These are phyloP conservation scores for Elmis aenea DNA, from an alignment of 2,888 invertebrate species.

Conservation along the genomic window DNA sequence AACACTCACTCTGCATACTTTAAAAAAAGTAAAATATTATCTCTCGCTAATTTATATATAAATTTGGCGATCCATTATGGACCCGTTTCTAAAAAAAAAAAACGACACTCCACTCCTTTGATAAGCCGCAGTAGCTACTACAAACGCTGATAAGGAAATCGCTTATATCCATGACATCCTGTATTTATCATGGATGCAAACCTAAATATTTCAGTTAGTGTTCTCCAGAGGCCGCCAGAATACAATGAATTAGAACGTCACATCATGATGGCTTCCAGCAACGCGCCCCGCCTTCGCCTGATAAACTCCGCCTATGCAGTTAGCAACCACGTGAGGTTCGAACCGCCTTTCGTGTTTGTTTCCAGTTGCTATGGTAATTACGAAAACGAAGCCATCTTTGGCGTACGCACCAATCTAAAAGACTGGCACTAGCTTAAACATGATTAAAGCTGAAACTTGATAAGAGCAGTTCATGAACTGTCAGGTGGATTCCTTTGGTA, in stretches of 20 bases:
- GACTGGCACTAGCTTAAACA: conserved; percentile 15
- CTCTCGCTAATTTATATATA: too few relatives aligned
- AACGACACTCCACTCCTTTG: too few relatives aligned
- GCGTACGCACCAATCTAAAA: conserved; percentile 19
- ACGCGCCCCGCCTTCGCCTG: conserved; percentile 24
- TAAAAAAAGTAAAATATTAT: too few relatives aligned
- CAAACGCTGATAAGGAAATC: too few relatives aligned
- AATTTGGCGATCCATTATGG: too few relatives aligned
- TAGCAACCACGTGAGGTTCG: conserved; percentile 28
- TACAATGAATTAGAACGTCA: conserved; percentile 23
- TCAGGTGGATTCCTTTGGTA: too few relatives aligned
- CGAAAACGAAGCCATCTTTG: conserved; percentile 32
- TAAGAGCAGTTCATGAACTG: too few relatives aligned
- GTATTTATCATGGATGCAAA: conserved; percentile 17
- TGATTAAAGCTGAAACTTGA: too few relatives aligned
- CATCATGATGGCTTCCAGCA: conserved; percentile 25
- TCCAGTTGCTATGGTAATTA: conserved; percentile 37
- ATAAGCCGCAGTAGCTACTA: too few relatives aligned
- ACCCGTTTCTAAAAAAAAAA: too few relatives aligned
- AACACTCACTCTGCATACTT: too few relatives aligned
- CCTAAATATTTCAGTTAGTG: conserved; percentile 13
- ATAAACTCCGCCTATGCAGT: conserved; percentile 28
- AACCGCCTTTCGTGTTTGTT: conserved; percentile 31
- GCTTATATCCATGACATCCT: too few relatives aligned
- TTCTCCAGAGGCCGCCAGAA: conserved; percentile 23